These are phyloP conservation scores for Syngnathoides biaculeatus DNA, from an alignment of 2,113 vertebrate genomes.

Conservation along the genomic window DNA sequence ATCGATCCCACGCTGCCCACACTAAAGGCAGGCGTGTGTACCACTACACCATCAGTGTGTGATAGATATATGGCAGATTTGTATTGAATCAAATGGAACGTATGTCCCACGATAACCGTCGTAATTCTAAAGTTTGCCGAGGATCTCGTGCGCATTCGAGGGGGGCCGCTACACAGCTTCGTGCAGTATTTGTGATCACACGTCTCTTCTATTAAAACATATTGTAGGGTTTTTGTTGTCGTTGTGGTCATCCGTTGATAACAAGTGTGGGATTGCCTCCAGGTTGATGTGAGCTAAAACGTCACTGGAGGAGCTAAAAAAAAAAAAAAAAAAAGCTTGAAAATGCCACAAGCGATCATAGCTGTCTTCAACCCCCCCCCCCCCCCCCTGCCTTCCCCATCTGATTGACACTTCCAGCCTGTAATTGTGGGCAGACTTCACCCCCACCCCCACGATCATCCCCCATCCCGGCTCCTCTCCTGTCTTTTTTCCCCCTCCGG, in stretches of 20 bases:
- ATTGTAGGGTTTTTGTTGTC: conserved; percentile 8
- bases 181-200: background rate
- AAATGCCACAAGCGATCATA: conserved; percentile 56
- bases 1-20: too few relatives aligned
- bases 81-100: too few relatives aligned
- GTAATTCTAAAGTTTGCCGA: too few relatives aligned
- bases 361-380: conserved; percentile 40
- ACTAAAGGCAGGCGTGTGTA: too few relatives aligned
- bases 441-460: conserved; percentile 28
- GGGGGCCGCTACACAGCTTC: too few relatives aligned
- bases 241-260: conserved; percentile 2
- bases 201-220: too few relatives aligned
- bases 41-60: too few relatives aligned
- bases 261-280: conserved; percentile 20
- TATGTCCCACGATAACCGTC: too few relatives aligned
- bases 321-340: too few relatives aligned
- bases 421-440: conserved; percentile 55
- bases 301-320: conserved; percentile 43
- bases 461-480: conserved; percentile 26
- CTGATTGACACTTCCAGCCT: conserved; percentile 42
- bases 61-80: too few relatives aligned
- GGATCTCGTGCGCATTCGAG: too few relatives aligned
- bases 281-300: conserved; percentile 22
- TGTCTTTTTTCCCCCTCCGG: conserved; percentile 31
- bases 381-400: conserved; percentile 20